phyloP scores from a whole-genome alignment of 1,140 invertebrate genomes.

The Steinernema khuongi region DNA sequence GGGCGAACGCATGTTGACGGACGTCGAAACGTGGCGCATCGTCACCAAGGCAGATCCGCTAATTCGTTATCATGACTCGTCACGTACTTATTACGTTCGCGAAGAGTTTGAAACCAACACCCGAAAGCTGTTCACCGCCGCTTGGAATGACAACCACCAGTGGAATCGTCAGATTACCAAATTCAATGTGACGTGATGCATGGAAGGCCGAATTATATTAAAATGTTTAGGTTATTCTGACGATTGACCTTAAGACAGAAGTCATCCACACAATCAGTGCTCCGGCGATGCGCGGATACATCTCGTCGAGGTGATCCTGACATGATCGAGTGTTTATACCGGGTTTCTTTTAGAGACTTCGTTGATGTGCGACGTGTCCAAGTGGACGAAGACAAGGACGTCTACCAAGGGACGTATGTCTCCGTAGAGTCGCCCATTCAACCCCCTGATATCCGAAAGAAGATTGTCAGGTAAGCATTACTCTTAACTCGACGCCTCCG shows the following conservation, averaged over 20 bases:
- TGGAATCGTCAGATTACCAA: constrained; percentile 29
- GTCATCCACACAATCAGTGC: constrained; percentile 31
- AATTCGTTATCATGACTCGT: background rate
- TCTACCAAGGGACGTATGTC: constrained; percentile 27
- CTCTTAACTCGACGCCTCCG: background rate
- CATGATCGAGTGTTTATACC: background rate
- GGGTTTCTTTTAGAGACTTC: constrained; percentile 19
- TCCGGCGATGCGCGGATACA: constrained; percentile 34
- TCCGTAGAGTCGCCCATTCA: constrained; percentile 27
- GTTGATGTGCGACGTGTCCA: constrained; percentile 26
- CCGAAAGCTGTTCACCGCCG: constrained; percentile 24
- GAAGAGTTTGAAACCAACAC: constrained; percentile 17
- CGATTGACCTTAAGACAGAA: constrained; percentile 25
- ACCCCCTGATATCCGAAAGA: constrained; percentile 32
- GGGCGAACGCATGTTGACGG: constrained; percentile 2
- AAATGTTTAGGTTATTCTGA: constrained; percentile 29
- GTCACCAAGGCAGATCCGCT: background rate
- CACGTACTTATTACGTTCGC: constrained; percentile 22
- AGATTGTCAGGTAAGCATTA: constrained; percentile 31
- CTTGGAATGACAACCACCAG: constrained; percentile 29
- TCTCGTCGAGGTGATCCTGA: constrained; percentile 27
- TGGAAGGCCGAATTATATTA: too few species aligned
- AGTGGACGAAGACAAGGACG: constrained; percentile 21
- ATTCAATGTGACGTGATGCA: constrained; percentile 24
- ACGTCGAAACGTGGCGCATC: background rate